Conservation (phyloP, 2,113 vertebrate species). For the Melanostigma gelatinosum region DNA sequence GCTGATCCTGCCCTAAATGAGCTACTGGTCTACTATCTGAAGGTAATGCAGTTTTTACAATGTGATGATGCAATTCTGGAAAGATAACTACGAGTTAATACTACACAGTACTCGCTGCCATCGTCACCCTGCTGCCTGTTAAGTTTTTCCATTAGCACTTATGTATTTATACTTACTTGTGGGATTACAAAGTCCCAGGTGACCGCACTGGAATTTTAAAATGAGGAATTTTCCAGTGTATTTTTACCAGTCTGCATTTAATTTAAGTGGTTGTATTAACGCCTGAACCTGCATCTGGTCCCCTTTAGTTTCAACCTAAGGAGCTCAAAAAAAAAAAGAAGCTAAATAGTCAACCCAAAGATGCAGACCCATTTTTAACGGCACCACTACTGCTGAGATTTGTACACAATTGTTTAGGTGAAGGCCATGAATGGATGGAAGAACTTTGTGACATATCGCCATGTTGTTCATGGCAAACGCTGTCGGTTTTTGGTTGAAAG, state of each 20-base stretch:
- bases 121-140: not conserved
- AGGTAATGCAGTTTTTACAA: constrained; percentile 81
- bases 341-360: not conserved
- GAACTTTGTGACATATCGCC: not conserved
- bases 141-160: not conserved
- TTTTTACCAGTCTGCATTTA: not conserved
- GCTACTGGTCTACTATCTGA: constrained; percentile 97
- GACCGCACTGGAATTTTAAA: not conserved
- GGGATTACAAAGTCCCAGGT: not conserved
- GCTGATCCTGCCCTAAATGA: constrained; percentile 98
- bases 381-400: not conserved
- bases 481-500: not conserved
- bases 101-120: not conserved
- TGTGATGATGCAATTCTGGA: not conserved
- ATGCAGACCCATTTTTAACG: not conserved
- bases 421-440: not conserved
- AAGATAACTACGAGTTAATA: not conserved
- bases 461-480: constrained; percentile 9
- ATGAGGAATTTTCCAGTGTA: not conserved
- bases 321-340: not conserved
- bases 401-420: not conserved
- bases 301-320: not conserved
- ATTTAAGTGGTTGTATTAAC: not conserved
- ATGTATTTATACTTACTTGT: not conserved
- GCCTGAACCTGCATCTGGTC: not conserved